A percentile compares a stretch with the other conserved stretches of the same genome.
These are phyloP conservation scores for Aphidoletes aphidimyza DNA, from an alignment of 2,888 invertebrate species.

Conservation along the genomic window DNA sequence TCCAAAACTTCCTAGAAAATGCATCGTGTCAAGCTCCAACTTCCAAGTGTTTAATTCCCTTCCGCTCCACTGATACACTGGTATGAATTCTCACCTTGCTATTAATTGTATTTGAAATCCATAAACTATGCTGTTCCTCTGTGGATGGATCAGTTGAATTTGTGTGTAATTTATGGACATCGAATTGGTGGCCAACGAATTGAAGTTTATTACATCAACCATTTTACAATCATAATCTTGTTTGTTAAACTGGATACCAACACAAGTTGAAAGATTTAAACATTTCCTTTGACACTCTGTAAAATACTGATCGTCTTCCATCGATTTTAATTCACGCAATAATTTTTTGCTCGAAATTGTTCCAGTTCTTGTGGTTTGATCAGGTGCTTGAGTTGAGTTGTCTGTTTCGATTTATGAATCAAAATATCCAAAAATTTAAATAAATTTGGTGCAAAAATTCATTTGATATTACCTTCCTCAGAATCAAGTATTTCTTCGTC, in stretches of 20 bases:
- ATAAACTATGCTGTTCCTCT: background rate
- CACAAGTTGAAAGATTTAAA: slow-evolving; percentile 19
- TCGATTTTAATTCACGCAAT: background rate
- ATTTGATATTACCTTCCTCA: background rate
- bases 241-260: background rate
- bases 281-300: background rate
- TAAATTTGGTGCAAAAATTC: background rate
- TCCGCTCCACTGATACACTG: too few relatives aligned
- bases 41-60: too few relatives aligned
- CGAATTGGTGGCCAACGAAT: background rate
- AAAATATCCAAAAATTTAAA: background rate
- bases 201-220: background rate
- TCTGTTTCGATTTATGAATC: background rate
- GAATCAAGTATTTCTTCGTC: background rate
- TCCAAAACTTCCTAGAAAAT: too few relatives aligned
- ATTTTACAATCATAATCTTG: slow-evolving; percentile 9
- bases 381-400: background rate
- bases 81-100: slow-evolving; percentile 24
- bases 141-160: background rate
- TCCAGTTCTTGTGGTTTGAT: background rate
- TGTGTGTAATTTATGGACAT: background rate
- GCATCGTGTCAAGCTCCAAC: too few relatives aligned
- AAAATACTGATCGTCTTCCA: background rate
- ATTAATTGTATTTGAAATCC: slow-evolving; percentile 21
- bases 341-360: slow-evolving; percentile 11